These are phyloP conservation scores for Chrysolina haemoptera DNA, from an alignment of 2,888 invertebrate species.

Conservation along the genomic window DNA sequence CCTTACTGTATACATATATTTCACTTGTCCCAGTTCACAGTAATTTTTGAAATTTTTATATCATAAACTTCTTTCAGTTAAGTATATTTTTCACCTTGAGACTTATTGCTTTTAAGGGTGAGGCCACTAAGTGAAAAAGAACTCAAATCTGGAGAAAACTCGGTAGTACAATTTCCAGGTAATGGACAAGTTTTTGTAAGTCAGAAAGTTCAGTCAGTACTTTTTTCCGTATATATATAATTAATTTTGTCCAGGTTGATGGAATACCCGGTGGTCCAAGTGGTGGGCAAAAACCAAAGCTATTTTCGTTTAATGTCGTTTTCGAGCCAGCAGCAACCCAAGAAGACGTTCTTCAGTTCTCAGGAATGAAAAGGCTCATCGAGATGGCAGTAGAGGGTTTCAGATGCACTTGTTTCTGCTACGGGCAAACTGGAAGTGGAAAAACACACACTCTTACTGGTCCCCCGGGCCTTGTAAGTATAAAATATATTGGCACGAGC, in stretches of 20 bases:
- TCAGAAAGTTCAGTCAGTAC: constrained; percentile 19
- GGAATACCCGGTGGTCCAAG: constrained; percentile 70
- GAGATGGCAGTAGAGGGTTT: constrained; percentile 97
- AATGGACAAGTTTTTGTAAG: constrained; percentile 84
- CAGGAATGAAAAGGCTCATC: constrained; percentile 90
- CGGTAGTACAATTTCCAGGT: constrained; percentile 88
- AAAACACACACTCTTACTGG: constrained; percentile 97
- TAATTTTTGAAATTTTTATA: too few relatives aligned
- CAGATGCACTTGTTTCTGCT: constrained; percentile 94
- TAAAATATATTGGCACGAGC: too few relatives aligned
- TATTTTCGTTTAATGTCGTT: constrained; percentile 96
- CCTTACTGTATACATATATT: too few relatives aligned
- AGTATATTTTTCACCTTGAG: not conserved
- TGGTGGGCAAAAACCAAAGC: constrained; percentile 81
- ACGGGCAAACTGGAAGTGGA: constrained; percentile 97
- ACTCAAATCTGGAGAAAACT: constrained; percentile 77
- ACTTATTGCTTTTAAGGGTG: constrained; percentile 73
- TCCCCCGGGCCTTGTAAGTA: constrained; percentile 85
- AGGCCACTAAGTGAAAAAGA: constrained; percentile 87
- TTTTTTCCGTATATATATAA: constrained; percentile 5
- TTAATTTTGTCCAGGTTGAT: constrained; percentile 68
- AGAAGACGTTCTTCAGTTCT: constrained; percentile 90
- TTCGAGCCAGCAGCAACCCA: constrained; percentile 93
- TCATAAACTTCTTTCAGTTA: too few relatives aligned
- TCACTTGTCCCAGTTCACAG: too few relatives aligned